These are phyloP conservation scores for Yponomeuta evonymella DNA, from an alignment of 2,888 invertebrate genomes.

Conservation along the genomic window DNA sequence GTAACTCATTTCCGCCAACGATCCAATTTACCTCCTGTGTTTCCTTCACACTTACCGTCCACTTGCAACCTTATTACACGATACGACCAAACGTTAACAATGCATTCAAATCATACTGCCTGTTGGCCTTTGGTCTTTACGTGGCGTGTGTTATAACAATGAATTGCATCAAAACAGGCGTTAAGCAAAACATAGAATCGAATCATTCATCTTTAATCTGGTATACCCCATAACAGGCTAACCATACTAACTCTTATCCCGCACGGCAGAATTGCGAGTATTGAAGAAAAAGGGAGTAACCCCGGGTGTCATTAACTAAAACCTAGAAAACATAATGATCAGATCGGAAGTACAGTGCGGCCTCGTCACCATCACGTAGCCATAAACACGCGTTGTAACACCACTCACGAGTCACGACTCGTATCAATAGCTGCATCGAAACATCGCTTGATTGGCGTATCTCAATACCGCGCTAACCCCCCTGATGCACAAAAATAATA, in stretches of 20 bases:
- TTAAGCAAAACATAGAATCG: too few relatives aligned
- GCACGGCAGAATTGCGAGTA: too few relatives aligned
- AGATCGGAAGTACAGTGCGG: background rate
- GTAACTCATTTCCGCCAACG: background rate
- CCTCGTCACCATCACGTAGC: background rate
- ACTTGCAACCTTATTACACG: background rate
- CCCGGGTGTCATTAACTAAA: background rate
- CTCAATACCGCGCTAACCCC: background rate
- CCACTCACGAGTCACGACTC: background rate
- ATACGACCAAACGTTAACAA: background rate
- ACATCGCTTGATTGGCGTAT: background rate
- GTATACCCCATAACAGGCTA: too few relatives aligned
- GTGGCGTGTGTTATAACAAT: too few relatives aligned
- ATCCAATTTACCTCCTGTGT: background rate
- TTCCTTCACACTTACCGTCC: background rate
- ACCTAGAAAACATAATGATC: background rate
- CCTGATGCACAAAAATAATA: too few relatives aligned
- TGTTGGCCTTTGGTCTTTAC: background rate
- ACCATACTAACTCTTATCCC: too few relatives aligned
- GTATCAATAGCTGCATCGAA: background rate
- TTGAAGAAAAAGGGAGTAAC: too few relatives aligned
- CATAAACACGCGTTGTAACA: background rate
- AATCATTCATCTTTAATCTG: too few relatives aligned
- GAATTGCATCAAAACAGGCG: too few relatives aligned
- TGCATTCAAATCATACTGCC: background rate